These are phyloP conservation scores for Terrapene triunguis DNA, from an alignment of 2,113 vertebrate species.

Conservation along the genomic window DNA sequence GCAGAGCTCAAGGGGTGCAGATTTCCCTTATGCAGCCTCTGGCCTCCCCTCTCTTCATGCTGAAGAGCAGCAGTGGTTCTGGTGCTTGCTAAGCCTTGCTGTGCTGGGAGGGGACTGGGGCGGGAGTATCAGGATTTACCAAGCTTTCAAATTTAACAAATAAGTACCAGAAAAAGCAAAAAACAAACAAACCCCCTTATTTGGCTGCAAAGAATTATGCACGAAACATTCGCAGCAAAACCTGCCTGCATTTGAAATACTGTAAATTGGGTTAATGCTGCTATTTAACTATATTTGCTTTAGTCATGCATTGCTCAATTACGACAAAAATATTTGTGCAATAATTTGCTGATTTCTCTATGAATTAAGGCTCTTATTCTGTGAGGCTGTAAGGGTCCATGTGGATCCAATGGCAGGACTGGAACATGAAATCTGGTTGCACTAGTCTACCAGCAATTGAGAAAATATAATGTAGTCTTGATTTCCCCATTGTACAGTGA, in stretches of 20 bases:
- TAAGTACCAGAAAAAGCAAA: neutral
- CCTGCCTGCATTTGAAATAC: neutral
- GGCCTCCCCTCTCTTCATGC: too few species aligned
- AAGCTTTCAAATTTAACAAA: neutral
- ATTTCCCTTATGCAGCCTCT: too few species aligned
- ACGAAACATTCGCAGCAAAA: neutral
- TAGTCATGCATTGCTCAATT: neutral
- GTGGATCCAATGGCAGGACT: too few species aligned
- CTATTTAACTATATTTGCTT: neutral
- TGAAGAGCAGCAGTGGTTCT: too few species aligned
- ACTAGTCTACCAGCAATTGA: neutral
- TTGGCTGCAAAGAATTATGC: neutral
- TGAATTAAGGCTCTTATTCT: neutral
- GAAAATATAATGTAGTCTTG: neutral
- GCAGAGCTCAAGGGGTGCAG: too few species aligned
- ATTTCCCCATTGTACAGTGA: neutral
- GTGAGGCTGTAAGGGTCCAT: too few species aligned
- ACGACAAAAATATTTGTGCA: neutral
- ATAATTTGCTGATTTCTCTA: neutral
- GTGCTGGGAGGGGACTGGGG: neutral
- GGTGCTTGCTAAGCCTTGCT: too few species aligned
- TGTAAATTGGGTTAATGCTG: neutral
- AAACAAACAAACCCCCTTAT: neutral
- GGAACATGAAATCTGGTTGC: too few species aligned
- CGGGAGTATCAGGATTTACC: neutral